Base-by-base conservation (phyloP, 2,797 vertebrate genomes). In the Microctenopoma steveboyesi region DNA sequence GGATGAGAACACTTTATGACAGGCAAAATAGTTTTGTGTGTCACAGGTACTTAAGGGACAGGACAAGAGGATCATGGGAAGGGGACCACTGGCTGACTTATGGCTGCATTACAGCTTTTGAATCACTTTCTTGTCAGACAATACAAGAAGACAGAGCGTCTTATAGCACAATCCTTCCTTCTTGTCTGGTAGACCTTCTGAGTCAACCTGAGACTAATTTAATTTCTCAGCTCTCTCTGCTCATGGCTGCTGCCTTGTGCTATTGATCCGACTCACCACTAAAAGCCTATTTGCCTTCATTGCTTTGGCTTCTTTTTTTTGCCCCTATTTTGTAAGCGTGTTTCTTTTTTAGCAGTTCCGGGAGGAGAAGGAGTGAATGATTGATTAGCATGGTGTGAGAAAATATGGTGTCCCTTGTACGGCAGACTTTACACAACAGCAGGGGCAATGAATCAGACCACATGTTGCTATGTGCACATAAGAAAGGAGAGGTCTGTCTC, bases 1-100 rank as follows among this genome's bases (percentile, higher is more conserved):
- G 78, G 89, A 92, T 55, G 81, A 64, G 82, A 86, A 92, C 86
- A 42, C 47, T 65, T 50, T 5, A 64, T 88, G 91, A 91, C 90
- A 87, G 72, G 81, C 61, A 67, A 77, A 84, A 83, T 68, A 40
- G 69, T 79, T 79, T 64, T 72, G 57, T 83, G 79, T 84, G 75
- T 81, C 76, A 68, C 74, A 88, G 85, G 83, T 91, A 65, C 61
- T 84, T 76, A 72, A 80, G 60, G 68, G 69, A 71, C 15, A 3
- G 49, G 45, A 51, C 40, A 30, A 59, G 30, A 27, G 55, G 51
- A 55, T 61, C 60, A 63, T 53, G 55, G 16, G 11, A 63, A 56
- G 37, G 62, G 54, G 63, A 37, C 45, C 62, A 47, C 9, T 45
- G 14, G 45, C 48, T 46, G 46, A 56, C 54, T 53, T 71, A 65